Evolutionary conservation across 2,797 vertebrate species (phyloP), one percentile per base, ranked within the genome.

Genomic region (Rhynchotus rufescens): DNA sequence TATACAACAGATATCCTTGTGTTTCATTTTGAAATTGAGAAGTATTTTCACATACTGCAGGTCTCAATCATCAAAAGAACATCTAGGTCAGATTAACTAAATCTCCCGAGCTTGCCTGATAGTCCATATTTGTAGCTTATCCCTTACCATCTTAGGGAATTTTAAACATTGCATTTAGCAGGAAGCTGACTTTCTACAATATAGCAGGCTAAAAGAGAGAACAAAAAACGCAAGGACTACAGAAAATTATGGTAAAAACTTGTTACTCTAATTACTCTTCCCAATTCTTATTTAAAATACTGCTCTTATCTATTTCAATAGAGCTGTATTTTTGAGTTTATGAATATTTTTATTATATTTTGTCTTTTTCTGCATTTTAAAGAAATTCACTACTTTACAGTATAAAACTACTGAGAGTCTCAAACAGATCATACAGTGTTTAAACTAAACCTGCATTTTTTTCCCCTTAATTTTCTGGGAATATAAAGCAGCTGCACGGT

Each of bases 51-150:
- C 95, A 97, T 97, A 97, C 93, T 96, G 88, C 91, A 90, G 92
- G 94, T 97, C 97, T 98, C 98, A 97, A 98, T 98, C 97, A 97
- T 97, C 97, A 98, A 98, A 98, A 98, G 97, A 97, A 98, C 98
- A 98, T 98, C 97, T 98, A 98, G 98, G 98, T 98, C 98, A 98
- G 98, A 98, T 98, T 96, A 97, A 98, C 96, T 97, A 98, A 98
- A 98, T 97, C 98, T 98, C 97, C 93, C 91, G 91, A 89, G 95
- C 95, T 97, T 96, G 94, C 90, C 92, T 94, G 95, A 97, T 76
- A 96, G 97, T 97, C 94, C 94, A 95, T 91, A 96, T 97, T 97
- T 94, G 95, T 96, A 95, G 97, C 92, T 98, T 98, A 98, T 98
- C 97, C 97, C 93, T 96, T 90, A 96, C 91, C 92, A 97, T 98